phyloP scores from a whole-genome alignment of 2,113 vertebrate species.

The Sapajus apella region DNA sequence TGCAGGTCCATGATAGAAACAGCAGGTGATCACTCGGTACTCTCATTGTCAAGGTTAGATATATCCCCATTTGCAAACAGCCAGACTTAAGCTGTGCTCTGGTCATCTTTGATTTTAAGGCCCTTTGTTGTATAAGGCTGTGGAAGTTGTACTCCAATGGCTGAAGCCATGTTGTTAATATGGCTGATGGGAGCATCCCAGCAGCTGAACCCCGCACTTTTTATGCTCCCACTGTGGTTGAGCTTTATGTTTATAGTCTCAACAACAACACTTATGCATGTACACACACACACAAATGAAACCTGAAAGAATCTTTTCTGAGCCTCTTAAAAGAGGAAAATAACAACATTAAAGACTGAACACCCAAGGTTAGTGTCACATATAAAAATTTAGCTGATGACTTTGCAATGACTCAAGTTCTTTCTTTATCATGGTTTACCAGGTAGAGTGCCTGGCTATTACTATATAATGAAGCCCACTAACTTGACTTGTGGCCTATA shows the following conservation, averaged over 20 bases:
- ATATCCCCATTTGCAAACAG: conserved; percentile 38
- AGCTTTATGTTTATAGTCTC: conserved; percentile 39
- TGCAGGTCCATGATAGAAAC: conserved; percentile 44
- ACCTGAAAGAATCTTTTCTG: conserved; percentile 46
- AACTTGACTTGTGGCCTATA: conserved; percentile 51
- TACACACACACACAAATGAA: conserved; percentile 1
- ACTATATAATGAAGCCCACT: conserved; percentile 21
- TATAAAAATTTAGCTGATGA: conserved; percentile 41
- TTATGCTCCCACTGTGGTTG: conserved; percentile 26
- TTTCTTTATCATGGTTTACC: conserved; percentile 27
- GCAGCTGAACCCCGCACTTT: conserved; percentile 43
- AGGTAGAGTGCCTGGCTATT: conserved; percentile 8
- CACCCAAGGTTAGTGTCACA: conserved; percentile 37
- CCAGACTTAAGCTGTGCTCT: conserved; percentile 38
- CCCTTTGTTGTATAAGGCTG: conserved; percentile 40
- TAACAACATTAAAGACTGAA: conserved; percentile 1
- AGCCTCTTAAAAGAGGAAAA: conserved; percentile 54
- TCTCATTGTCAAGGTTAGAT: conserved; percentile 41
- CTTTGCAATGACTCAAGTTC: conserved; percentile 48
- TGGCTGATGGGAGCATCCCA: neutral
- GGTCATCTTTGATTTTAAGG: conserved; percentile 49
- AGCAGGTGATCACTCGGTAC: conserved; percentile 28
- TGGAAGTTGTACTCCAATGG: conserved; percentile 33
- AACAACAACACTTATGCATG: neutral
- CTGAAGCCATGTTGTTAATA: conserved; percentile 32